Evolutionary conservation across 1,140 invertebrate genomes (phyloP).

Genomic region (Procambarus virginalis): DNA sequence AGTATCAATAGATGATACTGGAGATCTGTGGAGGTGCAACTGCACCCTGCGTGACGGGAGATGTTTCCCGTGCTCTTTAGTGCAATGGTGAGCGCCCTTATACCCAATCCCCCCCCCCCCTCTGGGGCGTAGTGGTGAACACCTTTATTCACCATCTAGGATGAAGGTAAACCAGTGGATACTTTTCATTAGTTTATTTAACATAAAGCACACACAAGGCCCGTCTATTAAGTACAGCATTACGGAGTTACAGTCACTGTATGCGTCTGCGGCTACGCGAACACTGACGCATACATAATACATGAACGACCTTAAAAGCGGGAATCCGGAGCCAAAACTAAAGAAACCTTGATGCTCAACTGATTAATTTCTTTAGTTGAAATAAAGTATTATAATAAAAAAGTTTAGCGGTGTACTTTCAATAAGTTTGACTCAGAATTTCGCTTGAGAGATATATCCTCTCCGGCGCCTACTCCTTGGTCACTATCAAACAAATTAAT

Average conservation of each 20-base stretch:
- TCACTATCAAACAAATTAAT: neutral
- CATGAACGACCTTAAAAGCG: neutral
- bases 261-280: neutral
- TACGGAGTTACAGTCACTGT: neutral
- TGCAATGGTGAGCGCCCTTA: no score
- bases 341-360: neutral
- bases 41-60: no score
- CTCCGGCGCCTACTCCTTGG: neutral
- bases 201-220: neutral
- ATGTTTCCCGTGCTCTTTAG: no score
- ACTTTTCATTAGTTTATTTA: conserved; percentile 8
- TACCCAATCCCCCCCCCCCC: no score
- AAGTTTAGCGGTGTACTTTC: neutral
- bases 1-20: no score
- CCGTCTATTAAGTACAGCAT: conserved; percentile 7
- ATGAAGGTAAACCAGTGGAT: neutral
- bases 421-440: neutral
- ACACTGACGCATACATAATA: neutral
- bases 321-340: neutral
- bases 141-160: no score
- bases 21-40: no score
- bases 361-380: neutral
- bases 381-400: neutral
- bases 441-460: neutral
- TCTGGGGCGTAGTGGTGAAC: no score